Conservation (phyloP, 1,140 invertebrate genomes). For the Cyrtorhinus lividipennis region DNA sequence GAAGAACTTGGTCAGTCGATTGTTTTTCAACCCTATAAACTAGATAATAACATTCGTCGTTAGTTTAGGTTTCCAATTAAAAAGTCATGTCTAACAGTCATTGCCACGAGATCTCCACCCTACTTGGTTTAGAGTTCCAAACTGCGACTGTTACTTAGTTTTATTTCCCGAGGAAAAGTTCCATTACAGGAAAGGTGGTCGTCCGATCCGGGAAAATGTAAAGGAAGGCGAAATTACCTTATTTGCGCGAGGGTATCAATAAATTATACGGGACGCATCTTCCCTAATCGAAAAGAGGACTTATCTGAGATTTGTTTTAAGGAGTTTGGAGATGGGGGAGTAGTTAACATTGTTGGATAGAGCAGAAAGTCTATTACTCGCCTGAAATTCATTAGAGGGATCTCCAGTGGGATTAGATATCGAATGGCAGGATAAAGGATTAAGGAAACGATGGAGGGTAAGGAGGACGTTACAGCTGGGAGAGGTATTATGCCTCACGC, state of each 20-base stretch:
- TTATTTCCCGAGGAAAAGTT: too few species aligned
- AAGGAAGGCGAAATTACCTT: too few species aligned
- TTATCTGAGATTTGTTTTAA: conserved; percentile 8
- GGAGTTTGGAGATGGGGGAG: conserved; percentile 1
- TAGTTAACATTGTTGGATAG: conserved; percentile 4
- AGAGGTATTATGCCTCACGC: neutral
- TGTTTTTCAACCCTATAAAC: too few species aligned
- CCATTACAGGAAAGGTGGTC: too few species aligned
- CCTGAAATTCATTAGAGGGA: conserved; percentile 9
- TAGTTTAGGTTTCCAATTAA: too few species aligned
- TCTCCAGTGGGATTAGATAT: conserved; percentile 6
- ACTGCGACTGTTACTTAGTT: too few species aligned
- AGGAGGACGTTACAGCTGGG: neutral
- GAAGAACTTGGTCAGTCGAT: too few species aligned
- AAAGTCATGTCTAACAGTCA: too few species aligned
- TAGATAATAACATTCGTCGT: too few species aligned
- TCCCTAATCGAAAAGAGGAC: conserved; percentile 1
- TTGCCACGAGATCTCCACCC: too few species aligned
- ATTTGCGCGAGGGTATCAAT: neutral
- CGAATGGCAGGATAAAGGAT: conserved; percentile 4
- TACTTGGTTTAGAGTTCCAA: too few species aligned
- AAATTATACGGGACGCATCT: neutral
- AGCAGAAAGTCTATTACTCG: conserved; percentile 5
- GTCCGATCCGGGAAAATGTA: too few species aligned
- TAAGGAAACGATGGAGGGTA: neutral